phyloP scores from a whole-genome alignment of 2,888 invertebrate genomes.

The Epirrhoe alternata region DNA sequence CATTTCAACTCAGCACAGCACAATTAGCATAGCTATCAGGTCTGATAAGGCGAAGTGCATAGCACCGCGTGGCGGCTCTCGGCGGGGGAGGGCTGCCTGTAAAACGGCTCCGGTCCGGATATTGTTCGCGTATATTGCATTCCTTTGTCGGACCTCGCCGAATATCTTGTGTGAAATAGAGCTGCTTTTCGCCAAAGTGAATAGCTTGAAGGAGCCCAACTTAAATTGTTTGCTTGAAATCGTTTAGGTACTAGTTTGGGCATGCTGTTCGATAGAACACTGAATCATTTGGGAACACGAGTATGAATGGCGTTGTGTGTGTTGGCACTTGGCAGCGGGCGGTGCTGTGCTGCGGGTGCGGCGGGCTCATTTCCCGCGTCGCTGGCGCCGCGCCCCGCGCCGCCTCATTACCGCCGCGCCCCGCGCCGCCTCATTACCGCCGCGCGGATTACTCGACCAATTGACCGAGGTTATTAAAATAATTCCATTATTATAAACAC shows the following conservation, averaged over 20 bases:
- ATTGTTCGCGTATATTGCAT: constrained; percentile 27
- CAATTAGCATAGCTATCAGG: no score
- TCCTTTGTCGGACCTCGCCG: constrained; percentile 21
- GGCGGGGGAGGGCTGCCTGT: neutral
- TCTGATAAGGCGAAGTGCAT: neutral
- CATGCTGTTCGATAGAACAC: neutral
- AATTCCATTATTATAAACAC: constrained; percentile 20
- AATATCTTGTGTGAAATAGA: constrained; percentile 23
- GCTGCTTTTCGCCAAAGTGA: constrained; percentile 16
- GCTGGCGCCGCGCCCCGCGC: neutral
- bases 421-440: constrained; percentile 6
- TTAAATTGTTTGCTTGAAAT: neutral
- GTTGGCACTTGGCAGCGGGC: neutral
- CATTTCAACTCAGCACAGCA: no score
- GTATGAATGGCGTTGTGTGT: neutral
- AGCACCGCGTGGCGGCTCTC: neutral
- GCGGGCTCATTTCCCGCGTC: neutral
- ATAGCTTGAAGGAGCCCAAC: constrained; percentile 3
- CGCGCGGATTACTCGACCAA: constrained; percentile 5
- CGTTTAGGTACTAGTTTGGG: neutral
- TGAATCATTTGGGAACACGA: neutral
- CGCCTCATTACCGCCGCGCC: no score
- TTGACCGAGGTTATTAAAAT: constrained; percentile 17
- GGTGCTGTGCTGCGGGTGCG: neutral
- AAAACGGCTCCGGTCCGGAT: constrained; percentile 9